These are phyloP conservation scores for Chionodraco myersi DNA, from an alignment of 2,113 vertebrate species.

Conservation along the genomic window DNA sequence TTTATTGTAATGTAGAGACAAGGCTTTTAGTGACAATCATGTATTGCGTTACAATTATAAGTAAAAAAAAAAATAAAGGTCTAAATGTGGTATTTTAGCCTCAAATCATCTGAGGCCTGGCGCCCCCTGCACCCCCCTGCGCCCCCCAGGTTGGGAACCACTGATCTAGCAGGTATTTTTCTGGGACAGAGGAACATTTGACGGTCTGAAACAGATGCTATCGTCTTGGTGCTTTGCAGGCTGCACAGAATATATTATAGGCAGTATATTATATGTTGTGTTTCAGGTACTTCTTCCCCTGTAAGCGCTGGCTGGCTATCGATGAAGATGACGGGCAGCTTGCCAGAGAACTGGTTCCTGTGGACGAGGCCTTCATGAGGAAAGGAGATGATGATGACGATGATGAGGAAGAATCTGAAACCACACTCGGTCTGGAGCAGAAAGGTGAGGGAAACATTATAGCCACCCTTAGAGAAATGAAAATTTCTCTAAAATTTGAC, in stretches of 20 bases:
- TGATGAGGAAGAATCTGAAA: constrained; percentile 82
- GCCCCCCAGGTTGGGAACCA: too few species aligned
- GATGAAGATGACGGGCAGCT: constrained; percentile 97
- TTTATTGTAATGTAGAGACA: too few species aligned
- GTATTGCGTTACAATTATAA: too few species aligned
- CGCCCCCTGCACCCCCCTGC: too few species aligned
- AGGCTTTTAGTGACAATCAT: too few species aligned
- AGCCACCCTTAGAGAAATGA: too few species aligned
- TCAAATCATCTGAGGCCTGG: too few species aligned
- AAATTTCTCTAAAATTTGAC: too few species aligned
- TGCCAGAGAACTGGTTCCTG: constrained; percentile 93
- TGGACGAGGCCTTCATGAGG: constrained; percentile 95
- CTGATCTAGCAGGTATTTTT: neutral
- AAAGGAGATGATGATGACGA: constrained; percentile 83
- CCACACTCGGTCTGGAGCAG: constrained; percentile 93
- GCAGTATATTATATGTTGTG: neutral
- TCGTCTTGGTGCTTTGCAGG: neutral
- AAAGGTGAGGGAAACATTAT: constrained; percentile 85
- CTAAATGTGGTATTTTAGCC: too few species aligned
- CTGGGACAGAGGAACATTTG: neutral
- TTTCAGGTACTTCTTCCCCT: constrained; percentile 95
- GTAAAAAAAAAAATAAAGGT: too few species aligned
- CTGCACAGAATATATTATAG: neutral
- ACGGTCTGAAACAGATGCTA: neutral
- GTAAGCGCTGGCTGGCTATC: constrained; percentile 94